Evolutionary conservation across 2,797 vertebrate species (phyloP).

Genomic region (Pangasius macronema): DNA sequence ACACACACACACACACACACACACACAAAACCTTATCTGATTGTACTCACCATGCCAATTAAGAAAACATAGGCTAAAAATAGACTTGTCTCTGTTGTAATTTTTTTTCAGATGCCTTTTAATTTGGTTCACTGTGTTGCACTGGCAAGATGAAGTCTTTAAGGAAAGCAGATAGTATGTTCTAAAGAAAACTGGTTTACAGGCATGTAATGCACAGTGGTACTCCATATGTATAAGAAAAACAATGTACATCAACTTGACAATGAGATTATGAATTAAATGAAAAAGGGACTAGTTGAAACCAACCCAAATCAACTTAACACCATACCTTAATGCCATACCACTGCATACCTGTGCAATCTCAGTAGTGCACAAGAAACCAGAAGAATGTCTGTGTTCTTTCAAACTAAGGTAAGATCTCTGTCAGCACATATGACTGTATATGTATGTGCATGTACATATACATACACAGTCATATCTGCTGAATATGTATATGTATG

Average conservation of each 20-base stretch:
- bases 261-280: conserved; percentile 29
- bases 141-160: conserved; percentile 38
- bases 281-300: neutral
- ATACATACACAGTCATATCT: too few relatives aligned
- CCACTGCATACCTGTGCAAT: neutral
- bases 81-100: conserved; percentile 64
- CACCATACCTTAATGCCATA: too few relatives aligned
- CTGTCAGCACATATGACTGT: neutral
- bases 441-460: neutral
- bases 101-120: conserved; percentile 69
- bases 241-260: conserved; percentile 7
- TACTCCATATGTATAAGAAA: neutral
- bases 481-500: neutral
- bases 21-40: conserved; percentile 67
- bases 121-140: conserved; percentile 56
- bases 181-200: conserved; percentile 29
- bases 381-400: neutral
- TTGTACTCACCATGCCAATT: conserved; percentile 75
- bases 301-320: neutral
- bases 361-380: neutral
- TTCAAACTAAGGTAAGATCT: neutral
- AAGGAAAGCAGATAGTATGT: conserved; percentile 30
- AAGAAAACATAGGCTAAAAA: conserved; percentile 71
- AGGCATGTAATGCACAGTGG: conserved; percentile 3
- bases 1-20: conserved; percentile 15